These are phyloP conservation scores for Apeira syringaria DNA, from an alignment of 2,888 invertebrate species.

Conservation along the genomic window DNA sequence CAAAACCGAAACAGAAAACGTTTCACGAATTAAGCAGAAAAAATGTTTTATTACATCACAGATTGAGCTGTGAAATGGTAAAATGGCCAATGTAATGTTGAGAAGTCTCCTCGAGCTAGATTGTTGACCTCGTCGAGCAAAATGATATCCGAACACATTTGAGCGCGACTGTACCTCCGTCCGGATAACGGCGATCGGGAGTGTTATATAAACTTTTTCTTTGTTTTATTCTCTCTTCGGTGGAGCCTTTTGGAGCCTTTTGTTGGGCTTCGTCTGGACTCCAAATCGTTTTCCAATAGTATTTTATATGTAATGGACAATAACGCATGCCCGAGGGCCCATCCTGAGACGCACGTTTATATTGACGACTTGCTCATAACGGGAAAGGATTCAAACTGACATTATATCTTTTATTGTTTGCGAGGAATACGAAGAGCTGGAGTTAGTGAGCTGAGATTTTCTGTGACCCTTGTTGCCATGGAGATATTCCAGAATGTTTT, in stretches of 20 bases:
- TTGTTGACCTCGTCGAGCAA: slow-evolving; percentile 23
- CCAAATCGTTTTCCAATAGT: slow-evolving; percentile 77
- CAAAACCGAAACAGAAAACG: too few species aligned
- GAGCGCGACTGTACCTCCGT: slow-evolving; percentile 37
- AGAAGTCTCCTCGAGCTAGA: too few species aligned
- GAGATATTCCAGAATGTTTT: neutral
- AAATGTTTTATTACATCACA: too few species aligned
- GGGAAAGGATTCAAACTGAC: slow-evolving; percentile 31
- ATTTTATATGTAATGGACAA: slow-evolving; percentile 72
- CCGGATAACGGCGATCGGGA: slow-evolving; percentile 52
- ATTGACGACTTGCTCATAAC: slow-evolving; percentile 38
- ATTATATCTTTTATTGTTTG: slow-evolving; percentile 24
- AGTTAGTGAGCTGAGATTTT: neutral
- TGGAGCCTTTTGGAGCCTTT: slow-evolving; percentile 36
- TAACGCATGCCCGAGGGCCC: slow-evolving; percentile 59
- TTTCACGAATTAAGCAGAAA: too few species aligned
- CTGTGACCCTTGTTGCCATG: neutral
- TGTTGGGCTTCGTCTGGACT: slow-evolving; percentile 54
- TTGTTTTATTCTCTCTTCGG: slow-evolving; percentile 60
- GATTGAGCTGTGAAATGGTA: too few species aligned
- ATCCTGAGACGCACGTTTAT: slow-evolving; percentile 41
- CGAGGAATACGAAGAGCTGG: slow-evolving; percentile 2
- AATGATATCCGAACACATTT: slow-evolving; percentile 32
- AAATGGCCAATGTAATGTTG: too few species aligned
- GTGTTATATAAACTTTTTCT: slow-evolving; percentile 70